Evolutionary conservation across 2,797 vertebrate species (phyloP).

Genomic region (Taenioides sp.): DNA sequence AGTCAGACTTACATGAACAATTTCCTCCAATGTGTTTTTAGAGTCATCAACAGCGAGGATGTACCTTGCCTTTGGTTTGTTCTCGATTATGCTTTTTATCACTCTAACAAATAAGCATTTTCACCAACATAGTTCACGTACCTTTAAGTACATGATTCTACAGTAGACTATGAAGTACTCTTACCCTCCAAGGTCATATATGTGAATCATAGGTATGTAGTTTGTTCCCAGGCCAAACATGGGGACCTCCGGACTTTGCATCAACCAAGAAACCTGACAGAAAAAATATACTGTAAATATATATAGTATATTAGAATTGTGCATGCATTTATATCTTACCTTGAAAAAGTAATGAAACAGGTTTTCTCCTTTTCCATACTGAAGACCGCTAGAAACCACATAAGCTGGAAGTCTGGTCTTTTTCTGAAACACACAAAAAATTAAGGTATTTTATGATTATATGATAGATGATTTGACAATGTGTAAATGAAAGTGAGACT

Average conservation of each 20-base stretch:
- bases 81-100: constrained; percentile 86
- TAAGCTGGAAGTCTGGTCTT: constrained; percentile 79
- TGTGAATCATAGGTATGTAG: constrained; percentile 86
- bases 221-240: constrained; percentile 87
- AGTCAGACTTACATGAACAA: constrained; percentile 79
- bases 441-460: no score
- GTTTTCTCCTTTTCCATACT: constrained; percentile 88
- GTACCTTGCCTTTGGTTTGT: constrained; percentile 80
- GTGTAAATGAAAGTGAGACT: no score
- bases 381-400: constrained; percentile 84
- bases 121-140: no score
- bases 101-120: constrained; percentile 68
- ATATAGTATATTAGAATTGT: neutral
- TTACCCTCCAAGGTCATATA: constrained; percentile 87
- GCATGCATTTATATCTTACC: constrained; percentile 68
- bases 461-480: no score
- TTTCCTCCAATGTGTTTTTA: constrained; percentile 79
- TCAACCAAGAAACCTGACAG: constrained; percentile 83
- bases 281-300: neutral
- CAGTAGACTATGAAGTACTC: neutral
- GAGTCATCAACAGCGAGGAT: constrained; percentile 87
- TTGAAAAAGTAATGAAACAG: constrained; percentile 92
- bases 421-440: constrained; percentile 57
- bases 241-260: constrained; percentile 78
- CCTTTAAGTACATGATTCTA: neutral